Base-by-base conservation (phyloP, 2,888 invertebrate species). In the Lasioglossum malachurum region DNA sequence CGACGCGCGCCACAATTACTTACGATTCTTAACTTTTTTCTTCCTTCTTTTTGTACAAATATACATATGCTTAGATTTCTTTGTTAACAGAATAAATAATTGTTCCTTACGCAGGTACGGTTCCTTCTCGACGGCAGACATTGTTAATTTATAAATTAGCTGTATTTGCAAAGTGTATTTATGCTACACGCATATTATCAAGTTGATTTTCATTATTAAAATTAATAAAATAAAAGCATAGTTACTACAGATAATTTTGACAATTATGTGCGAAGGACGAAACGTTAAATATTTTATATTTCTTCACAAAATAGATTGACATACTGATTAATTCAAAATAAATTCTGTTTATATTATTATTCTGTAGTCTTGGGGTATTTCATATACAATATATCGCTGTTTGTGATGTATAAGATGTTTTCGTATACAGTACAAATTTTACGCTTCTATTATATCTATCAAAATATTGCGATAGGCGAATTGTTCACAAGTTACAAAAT, bases 61-160 rank as follows among this genome's bases (percentile, higher is more conserved):
- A 92, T 92, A 92, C 92, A 92, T 84, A 83, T 64, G 87, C 80
- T 82, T 80, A 78, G 67, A 80, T 79, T 80, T 82, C 77, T 84
- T 88, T 87, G 87, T 83, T 89, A 92, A 92, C n/a, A 92, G 72
- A 94, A 95, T 94, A 95, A 95, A 95, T 95, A 94, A 92, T 94
- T 94, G 93, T 94, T 82, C 93, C 93, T 95, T 92, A 93, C 92
- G 92, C 94, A 95, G 95, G 94, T 95, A 95, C 94, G 90, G 91
- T 93, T 93, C 93, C 93, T 91, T 91, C 90, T 92, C 92, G 92
- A 92, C 91, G 93, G 92, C 90, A 88, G 88, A 83, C 90, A 82
- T 87, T 76, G 78, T 77, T 72, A 23, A 57, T 78, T 74, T 75
- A 35, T 35, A 77, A 53, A 71, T 44, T 69, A 31, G 19, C 77